A percentile compares a stretch with the other conserved stretches of the same genome.
Conservation (phyloP, 1,140 invertebrate species). For the Agrilus planipennis region DNA sequence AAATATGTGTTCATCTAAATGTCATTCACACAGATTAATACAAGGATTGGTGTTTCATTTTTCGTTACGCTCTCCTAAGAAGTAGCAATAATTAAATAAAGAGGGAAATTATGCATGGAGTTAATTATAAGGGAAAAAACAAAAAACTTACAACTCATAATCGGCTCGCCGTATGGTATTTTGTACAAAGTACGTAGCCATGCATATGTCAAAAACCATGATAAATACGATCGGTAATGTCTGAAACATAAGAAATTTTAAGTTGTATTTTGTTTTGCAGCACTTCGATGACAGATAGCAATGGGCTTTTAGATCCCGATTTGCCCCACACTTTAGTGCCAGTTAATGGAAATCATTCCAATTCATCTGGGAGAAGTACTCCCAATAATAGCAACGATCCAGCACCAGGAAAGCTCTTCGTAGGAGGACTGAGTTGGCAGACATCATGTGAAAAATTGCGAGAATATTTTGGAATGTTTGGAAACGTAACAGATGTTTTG, state of each 20-base stretch:
- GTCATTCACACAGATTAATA: too few species aligned
- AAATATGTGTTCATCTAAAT: too few species aligned
- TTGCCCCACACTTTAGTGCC: conserved; percentile 47
- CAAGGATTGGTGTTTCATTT: too few species aligned
- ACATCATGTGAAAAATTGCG: conserved; percentile 80
- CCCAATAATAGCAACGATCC: conserved; percentile 56
- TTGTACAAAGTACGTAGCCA: too few species aligned
- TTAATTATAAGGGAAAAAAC: too few species aligned
- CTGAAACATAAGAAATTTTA: conserved; percentile 34
- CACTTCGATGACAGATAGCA: conserved; percentile 34
- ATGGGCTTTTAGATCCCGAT: conserved; percentile 46
- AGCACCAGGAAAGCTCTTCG: conserved; percentile 79
- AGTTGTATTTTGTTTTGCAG: conserved; percentile 32
- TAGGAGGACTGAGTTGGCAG: conserved; percentile 83
- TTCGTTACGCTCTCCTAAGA: too few species aligned
- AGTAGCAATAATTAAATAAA: too few species aligned
- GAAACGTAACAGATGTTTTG: conserved; percentile 80
- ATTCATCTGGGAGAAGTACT: conserved; percentile 61
- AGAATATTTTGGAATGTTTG: conserved; percentile 86
- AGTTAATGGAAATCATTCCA: conserved; percentile 43
- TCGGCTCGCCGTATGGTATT: too few species aligned
- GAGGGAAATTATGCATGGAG: too few species aligned
- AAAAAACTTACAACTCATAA: too few species aligned
- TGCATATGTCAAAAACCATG: neutral
- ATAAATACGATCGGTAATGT: conserved; percentile 25